Conservation (phyloP, 2,888 invertebrate genomes). For the Tanytarsus gracilentus region DNA sequence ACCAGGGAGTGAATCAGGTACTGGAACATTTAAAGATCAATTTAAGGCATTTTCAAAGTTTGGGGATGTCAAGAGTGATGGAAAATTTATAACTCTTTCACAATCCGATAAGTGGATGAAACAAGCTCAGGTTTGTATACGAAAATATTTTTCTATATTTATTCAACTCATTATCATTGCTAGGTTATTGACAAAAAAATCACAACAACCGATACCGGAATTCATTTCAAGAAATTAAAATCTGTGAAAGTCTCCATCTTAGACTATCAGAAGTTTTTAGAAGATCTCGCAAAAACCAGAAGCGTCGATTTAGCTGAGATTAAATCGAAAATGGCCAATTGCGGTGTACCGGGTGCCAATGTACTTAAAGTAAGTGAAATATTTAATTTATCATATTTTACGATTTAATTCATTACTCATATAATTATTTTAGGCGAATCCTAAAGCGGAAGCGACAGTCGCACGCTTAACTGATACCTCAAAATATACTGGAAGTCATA, state of each 20-base stretch:
- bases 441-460: constrained; percentile 42
- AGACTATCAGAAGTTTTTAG: constrained; percentile 77
- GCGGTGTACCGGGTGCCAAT: constrained; percentile 63
- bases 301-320: constrained; percentile 70
- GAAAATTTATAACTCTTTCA: constrained; percentile 74
- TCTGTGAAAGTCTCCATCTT: constrained; percentile 62
- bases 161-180: not conserved
- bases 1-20: constrained; percentile 34
- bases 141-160: too few species aligned
- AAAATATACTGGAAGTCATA: constrained; percentile 82
- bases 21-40: constrained; percentile 50
- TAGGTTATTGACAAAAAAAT: constrained; percentile 69
- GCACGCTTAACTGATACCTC: constrained; percentile 76
- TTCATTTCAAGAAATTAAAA: constrained; percentile 82
- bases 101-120: constrained; percentile 94
- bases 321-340: constrained; percentile 67
- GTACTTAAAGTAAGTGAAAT: not conserved
- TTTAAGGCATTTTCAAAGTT: constrained; percentile 79
- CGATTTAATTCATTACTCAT: not conserved
- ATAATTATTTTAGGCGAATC: constrained; percentile 37
- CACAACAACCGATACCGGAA: constrained; percentile 83
- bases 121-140: constrained; percentile 66
- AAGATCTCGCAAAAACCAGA: constrained; percentile 75
- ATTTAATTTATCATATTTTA: not conserved
- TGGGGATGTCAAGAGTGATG: constrained; percentile 77